Conservation (phyloP, 2,113 vertebrate species). For the Scartelaos histophorus region DNA sequence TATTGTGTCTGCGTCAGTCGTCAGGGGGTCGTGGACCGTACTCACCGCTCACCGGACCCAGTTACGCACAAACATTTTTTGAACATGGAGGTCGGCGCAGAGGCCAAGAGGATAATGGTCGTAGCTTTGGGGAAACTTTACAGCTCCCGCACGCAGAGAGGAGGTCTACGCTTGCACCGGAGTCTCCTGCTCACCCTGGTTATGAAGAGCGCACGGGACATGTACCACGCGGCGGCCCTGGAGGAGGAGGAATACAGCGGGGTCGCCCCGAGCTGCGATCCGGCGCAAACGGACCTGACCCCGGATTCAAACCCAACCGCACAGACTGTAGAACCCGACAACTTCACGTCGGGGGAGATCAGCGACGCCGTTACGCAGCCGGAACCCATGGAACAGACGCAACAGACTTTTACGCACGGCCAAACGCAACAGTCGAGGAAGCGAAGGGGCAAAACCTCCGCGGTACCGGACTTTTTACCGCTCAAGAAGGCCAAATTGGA, state of each 20-base stretch:
- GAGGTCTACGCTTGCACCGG: constrained; percentile 65
- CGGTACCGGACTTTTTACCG: constrained; percentile 59
- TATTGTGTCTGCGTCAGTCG: constrained; percentile 32
- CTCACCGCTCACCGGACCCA: not conserved
- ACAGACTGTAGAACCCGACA: not conserved
- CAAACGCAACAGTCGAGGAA: constrained; percentile 47
- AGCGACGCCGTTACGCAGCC: not conserved
- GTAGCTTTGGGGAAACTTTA: constrained; percentile 68
- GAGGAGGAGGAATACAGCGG: not conserved
- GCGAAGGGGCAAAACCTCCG: constrained; percentile 46
- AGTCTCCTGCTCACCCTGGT: constrained; percentile 65
- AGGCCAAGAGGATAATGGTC: constrained; percentile 72
- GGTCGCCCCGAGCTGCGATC: not conserved
- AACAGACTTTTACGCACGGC: not conserved
- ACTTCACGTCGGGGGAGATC: not conserved
- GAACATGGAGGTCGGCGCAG: constrained; percentile 64
- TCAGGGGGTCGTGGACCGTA: not conserved
- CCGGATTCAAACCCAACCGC: not conserved
- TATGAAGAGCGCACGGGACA: constrained; percentile 67
- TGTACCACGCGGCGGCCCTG: constrained; percentile 63
- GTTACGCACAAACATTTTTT: not conserved
- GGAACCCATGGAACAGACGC: constrained; percentile 32
- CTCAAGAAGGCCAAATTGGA: constrained; percentile 58
- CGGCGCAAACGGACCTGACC: not conserved
- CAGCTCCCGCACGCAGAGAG: constrained; percentile 60